Evolutionary conservation across 92 coral and sea anemone species (phyloP), one percentile per base, ranked within the genome.

Genomic region (Heteractis magnifica): DNA sequence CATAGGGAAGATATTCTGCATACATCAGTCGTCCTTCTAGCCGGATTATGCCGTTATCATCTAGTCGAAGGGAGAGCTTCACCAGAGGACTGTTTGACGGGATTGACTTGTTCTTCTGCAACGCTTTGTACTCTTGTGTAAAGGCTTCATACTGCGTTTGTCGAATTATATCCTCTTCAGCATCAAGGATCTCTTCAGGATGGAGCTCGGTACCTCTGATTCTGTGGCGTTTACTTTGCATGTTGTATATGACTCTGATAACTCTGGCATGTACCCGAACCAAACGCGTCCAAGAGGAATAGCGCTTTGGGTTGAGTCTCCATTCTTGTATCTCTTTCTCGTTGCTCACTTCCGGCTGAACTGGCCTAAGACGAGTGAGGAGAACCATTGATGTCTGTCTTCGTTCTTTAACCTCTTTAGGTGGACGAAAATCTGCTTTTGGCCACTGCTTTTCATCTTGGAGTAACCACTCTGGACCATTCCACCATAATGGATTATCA

Each of bases 101-200:
- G 20, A 91, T 58, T 77, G 78, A 76, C 78, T 89, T 89, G 53
- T 80, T 84, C 51, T 65, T 86, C 51, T 12, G 49, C 34, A 81
- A 80, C 26, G 87, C 89, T 78, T 9, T 81, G 75, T 88, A 88
- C 52, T 88, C 89, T 19, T 86, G 81, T 12, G 19, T 11, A 78
- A 89, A 86, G 8, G 89, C 81, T 51, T 81, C 89, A 13, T 62
- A 75, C 80, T 86, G 90, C 52, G 90, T 73, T 51, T 10, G 75
- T 21, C 90, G 78, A 56, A 89, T 82, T 13, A 82, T 86, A 71
- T 79, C 90, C 52, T 89, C 87, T 73, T 89, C 89, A 3, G 92
- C 76, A 77, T 86, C 87, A 55, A 81, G 23, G 18, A 78, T 77
- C 62, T 89, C 87, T 20, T 86, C 90, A 18, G 90, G 87, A 3